Evolutionary conservation across 2,888 invertebrate genomes (phyloP).

Genomic region (Caradrina kadenii): DNA sequence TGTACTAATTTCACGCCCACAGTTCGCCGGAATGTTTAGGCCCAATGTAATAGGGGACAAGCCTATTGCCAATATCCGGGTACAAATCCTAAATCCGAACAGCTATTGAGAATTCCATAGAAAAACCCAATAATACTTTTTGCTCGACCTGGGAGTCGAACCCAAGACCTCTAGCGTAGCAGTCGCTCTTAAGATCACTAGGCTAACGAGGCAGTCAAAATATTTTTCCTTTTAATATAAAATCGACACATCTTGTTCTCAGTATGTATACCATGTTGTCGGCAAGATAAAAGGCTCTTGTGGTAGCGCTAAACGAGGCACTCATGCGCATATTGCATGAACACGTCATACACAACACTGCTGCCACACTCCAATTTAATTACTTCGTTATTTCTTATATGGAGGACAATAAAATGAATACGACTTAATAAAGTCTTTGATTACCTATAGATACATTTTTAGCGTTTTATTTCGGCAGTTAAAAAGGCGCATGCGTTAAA

Average conservation of each 20-base stretch:
- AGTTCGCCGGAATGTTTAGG: too few relatives aligned
- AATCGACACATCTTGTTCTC: background rate
- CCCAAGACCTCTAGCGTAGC: too few relatives aligned
- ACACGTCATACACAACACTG: slow-evolving; percentile 40
- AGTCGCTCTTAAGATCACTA: too few relatives aligned
- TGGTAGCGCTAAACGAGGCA: slow-evolving; percentile 21
- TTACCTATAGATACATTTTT: slow-evolving; percentile 14
- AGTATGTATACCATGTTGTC: background rate
- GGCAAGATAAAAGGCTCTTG: slow-evolving; percentile 18
- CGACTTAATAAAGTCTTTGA: slow-evolving; percentile 23
- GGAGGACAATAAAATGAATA: slow-evolving; percentile 36
- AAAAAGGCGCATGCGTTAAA: slow-evolving; percentile 22
- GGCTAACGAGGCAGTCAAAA: too few relatives aligned
- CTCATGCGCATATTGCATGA: slow-evolving; percentile 37
- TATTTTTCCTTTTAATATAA: background rate
- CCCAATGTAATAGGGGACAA: too few relatives aligned
- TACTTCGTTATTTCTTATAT: slow-evolving; percentile 28
- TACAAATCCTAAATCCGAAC: too few relatives aligned
- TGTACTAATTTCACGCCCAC: too few relatives aligned
- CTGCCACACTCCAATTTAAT: slow-evolving; percentile 37
- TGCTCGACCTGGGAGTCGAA: too few relatives aligned
- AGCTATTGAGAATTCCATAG: too few relatives aligned
- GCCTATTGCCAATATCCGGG: too few relatives aligned
- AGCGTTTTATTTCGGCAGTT: slow-evolving; percentile 39
- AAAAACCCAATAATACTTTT: too few relatives aligned